Conservation (phyloP, 2,113 vertebrate genomes). For the Corythornis cristatus region DNA sequence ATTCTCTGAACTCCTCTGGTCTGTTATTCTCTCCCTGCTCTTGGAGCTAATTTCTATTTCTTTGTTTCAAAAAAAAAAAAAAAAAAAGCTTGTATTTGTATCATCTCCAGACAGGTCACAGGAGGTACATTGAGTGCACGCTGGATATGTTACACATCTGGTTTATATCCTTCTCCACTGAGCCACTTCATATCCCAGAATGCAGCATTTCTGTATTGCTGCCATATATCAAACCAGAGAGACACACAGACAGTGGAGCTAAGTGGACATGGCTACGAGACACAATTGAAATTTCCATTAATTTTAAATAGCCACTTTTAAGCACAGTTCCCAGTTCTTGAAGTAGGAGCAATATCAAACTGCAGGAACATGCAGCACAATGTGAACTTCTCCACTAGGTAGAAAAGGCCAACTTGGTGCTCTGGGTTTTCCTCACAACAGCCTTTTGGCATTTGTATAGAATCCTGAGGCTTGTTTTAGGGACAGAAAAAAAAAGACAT, state of each 20-base stretch:
- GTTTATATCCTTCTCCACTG: conserved; percentile 39
- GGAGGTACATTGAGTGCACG: neutral
- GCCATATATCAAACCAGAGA: conserved; percentile 18
- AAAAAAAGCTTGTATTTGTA: neutral
- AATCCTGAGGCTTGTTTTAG: neutral
- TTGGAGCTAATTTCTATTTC: conserved; percentile 14
- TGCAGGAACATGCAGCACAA: neutral
- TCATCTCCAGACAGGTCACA: conserved; percentile 34
- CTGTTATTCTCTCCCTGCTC: neutral
- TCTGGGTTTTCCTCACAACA: neutral
- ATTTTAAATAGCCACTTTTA: neutral
- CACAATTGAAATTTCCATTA: neutral
- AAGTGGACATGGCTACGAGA: neutral
- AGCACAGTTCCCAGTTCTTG: neutral
- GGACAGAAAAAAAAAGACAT: neutral
- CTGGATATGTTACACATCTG: conserved; percentile 27
- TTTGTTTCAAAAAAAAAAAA: neutral
- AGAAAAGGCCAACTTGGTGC: neutral
- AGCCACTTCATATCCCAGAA: conserved; percentile 2
- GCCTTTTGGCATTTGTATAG: neutral
- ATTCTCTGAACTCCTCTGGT: neutral
- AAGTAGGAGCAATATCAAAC: neutral
- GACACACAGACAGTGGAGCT: neutral
- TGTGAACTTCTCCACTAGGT: neutral
- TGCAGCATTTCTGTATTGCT: neutral